Conservation (phyloP, 2,888 invertebrate species). For the Phalera bucephala region DNA sequence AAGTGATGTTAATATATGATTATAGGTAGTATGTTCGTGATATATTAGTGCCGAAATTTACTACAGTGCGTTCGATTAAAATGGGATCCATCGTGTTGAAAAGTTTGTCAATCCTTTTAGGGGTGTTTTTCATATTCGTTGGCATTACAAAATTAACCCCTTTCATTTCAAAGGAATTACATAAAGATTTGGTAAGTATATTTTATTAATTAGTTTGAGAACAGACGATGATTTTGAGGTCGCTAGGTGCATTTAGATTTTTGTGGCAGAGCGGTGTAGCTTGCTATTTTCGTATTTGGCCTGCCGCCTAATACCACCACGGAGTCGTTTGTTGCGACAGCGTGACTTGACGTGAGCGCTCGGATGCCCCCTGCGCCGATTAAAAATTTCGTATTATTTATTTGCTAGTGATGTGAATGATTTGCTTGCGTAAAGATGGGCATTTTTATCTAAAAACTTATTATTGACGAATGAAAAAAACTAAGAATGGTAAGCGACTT, state of each 20-base stretch:
- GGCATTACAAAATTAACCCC: constrained; percentile 96
- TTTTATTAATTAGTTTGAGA: constrained; percentile 18
- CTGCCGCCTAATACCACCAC: constrained; percentile 74
- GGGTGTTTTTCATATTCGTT: constrained; percentile 97
- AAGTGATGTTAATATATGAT: constrained; percentile 16
- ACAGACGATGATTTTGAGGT: constrained; percentile 48
- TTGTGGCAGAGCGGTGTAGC: constrained; percentile 68
- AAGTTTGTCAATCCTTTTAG: constrained; percentile 95
- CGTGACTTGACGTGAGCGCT: constrained; percentile 34
- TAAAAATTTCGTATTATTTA: no score
- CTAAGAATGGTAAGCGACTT: no score
- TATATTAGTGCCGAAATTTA: constrained; percentile 32
- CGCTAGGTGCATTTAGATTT: constrained; percentile 67
- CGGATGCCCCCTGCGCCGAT: no score
- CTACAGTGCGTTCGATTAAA: constrained; percentile 34
- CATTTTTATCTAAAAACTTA: no score
- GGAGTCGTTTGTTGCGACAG: constrained; percentile 62
- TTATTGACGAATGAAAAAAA: no score
- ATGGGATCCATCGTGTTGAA: constrained; percentile 91
- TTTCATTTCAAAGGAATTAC: constrained; percentile 95
- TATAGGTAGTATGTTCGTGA: constrained; percentile 27
- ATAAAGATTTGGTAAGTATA: constrained; percentile 95
- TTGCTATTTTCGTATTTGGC: constrained; percentile 81
- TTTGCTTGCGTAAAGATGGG: no score
- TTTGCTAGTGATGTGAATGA: no score